Evolutionary conservation across 2,797 vertebrate species (phyloP).

Genomic region (Halcyon chelicuti): DNA sequence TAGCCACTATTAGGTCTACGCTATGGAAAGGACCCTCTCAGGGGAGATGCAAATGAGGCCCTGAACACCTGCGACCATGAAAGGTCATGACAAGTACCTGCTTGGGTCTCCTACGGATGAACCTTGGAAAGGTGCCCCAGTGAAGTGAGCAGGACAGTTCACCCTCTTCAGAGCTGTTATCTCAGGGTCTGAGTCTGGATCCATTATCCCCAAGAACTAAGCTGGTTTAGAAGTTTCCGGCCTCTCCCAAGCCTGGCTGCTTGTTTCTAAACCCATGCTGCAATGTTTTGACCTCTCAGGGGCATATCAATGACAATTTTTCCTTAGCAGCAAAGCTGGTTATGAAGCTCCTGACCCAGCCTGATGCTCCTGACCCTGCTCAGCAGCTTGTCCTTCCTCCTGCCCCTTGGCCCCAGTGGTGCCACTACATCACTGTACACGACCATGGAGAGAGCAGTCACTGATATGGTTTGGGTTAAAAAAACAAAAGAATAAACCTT

Average conservation of each 20-base stretch:
- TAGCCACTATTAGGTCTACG: not conserved
- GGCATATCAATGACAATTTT: not conserved
- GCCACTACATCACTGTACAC: rapidly evolving
- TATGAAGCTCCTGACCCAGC: not conserved
- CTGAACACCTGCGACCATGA: not conserved
- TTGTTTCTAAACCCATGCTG: not conserved
- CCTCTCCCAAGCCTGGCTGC: not conserved
- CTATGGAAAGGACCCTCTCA: not conserved
- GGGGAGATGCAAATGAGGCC: not conserved
- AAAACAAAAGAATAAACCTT: not conserved
- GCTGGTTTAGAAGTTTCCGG: not conserved
- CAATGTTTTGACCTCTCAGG: not conserved
- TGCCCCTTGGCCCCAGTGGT: not conserved
- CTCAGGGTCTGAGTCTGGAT: not conserved
- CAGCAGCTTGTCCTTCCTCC: not conserved
- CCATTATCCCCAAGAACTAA: not conserved
- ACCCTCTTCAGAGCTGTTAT: not conserved
- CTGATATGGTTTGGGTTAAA: not conserved
- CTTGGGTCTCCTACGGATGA: not conserved
- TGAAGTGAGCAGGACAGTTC: not conserved
- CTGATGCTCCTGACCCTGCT: not conserved
- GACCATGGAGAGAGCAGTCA: not conserved
- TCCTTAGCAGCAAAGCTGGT: not conserved
- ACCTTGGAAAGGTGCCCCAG: not conserved
- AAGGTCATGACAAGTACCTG: not conserved